Conservation (phyloP, 2,888 invertebrate species). For the Timema podura region DNA sequence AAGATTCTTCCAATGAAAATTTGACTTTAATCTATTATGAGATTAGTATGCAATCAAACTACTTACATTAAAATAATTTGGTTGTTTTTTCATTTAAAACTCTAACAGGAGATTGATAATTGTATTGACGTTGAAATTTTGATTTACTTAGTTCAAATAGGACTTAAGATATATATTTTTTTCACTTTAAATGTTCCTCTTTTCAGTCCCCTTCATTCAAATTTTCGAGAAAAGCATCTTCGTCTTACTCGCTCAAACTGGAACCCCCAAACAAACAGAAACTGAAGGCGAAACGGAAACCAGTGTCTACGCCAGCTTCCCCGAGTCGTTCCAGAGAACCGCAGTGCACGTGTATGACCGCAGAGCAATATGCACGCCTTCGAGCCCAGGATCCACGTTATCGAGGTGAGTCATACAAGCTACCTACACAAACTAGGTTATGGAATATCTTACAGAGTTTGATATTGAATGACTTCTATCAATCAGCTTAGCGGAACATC, state of each 20-base stretch:
- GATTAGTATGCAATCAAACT: too few species aligned
- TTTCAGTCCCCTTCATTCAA: slow-evolving; percentile 95
- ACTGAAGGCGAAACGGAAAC: slow-evolving; percentile 70
- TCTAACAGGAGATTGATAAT: too few species aligned
- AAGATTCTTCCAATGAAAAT: too few species aligned
- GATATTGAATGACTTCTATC: too few species aligned
- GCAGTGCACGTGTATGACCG: slow-evolving; percentile 93
- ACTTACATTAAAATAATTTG: too few species aligned
- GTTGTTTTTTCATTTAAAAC: too few species aligned
- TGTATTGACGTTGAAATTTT: too few species aligned
- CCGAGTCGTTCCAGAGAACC: slow-evolving; percentile 84
- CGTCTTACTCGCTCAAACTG: slow-evolving; percentile 92
- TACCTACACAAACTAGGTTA: too few species aligned
- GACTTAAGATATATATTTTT: neutral
- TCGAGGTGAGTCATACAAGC: slow-evolving; percentile 47
- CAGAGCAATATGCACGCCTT: slow-evolving; percentile 84
- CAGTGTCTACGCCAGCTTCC: slow-evolving; percentile 88
- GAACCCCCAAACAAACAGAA: slow-evolving; percentile 70
- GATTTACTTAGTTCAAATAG: neutral
- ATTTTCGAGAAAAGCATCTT: slow-evolving; percentile 95
- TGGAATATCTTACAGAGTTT: too few species aligned
- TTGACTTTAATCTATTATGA: too few species aligned
- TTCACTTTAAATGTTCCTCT: neutral
- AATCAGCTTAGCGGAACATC: too few species aligned
- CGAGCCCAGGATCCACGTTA: slow-evolving; percentile 80